phyloP scores from a whole-genome alignment of 2,888 invertebrate species.

The Catocala nupta region DNA sequence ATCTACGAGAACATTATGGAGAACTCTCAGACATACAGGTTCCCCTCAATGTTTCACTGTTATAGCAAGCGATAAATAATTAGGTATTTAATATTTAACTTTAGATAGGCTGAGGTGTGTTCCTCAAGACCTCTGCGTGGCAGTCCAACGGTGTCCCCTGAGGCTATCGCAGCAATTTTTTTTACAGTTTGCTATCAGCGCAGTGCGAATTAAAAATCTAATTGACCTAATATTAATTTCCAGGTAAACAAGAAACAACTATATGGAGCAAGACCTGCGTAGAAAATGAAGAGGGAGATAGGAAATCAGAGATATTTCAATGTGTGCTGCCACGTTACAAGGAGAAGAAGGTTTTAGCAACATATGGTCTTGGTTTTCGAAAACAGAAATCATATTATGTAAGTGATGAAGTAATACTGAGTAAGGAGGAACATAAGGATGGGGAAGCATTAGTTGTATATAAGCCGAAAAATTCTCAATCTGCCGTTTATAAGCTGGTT shows the following conservation, averaged over 20 bases:
- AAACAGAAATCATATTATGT: conserved; percentile 41
- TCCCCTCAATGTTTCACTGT: too few relatives aligned
- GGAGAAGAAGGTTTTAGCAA: conserved; percentile 67
- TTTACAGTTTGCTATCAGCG: too few relatives aligned
- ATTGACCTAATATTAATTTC: conserved; percentile 9
- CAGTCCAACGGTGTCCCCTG: too few relatives aligned
- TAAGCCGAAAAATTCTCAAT: conserved; percentile 64
- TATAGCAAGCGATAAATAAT: too few relatives aligned
- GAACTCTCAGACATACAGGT: too few relatives aligned
- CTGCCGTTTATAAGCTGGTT: conserved; percentile 69
- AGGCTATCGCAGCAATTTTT: too few relatives aligned
- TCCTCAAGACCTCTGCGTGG: too few relatives aligned
- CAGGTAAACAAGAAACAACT: conserved; percentile 67
- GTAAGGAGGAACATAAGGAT: conserved; percentile 67
- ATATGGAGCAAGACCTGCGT: conserved; percentile 72
- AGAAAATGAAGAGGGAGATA: conserved; percentile 62
- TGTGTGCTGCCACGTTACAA: conserved; percentile 72
- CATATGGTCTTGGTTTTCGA: conserved; percentile 42
- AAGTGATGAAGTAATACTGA: conserved; percentile 59
- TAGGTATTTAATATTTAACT: too few relatives aligned
- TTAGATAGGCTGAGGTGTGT: too few relatives aligned
- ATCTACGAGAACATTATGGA: too few relatives aligned
- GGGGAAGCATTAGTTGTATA: conserved; percentile 72
- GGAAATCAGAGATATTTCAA: conserved; percentile 72
- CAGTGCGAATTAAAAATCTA: too few relatives aligned